Percentiles rank a stretch among this genome's conserved stretches.
Evolutionary conservation across 2,113 vertebrate species (phyloP).

Genomic region (Amphilophus citrinellus): DNA sequence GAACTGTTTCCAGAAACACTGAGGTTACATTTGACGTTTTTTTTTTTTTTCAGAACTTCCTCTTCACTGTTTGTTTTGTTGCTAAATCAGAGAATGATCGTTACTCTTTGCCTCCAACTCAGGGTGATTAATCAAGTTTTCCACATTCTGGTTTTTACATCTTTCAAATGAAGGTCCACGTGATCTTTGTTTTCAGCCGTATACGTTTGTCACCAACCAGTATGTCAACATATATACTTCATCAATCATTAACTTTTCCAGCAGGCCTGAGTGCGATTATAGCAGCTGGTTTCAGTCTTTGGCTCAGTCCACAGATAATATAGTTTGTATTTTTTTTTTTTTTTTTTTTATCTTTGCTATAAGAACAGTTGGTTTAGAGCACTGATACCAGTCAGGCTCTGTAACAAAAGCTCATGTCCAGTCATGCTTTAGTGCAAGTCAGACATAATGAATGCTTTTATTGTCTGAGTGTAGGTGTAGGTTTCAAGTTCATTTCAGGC

Average conservation of each 20-base stretch:
- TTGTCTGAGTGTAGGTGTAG: neutral
- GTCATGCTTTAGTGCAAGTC: neutral
- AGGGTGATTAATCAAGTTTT: neutral
- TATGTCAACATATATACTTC: too few species aligned
- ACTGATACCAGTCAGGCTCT: neutral
- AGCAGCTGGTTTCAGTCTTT: neutral
- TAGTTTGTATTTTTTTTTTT: neutral
- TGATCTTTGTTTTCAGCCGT: neutral
- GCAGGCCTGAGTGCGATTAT: neutral
- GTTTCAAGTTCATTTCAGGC: neutral
- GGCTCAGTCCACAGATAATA: neutral
- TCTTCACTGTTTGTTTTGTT: neutral
- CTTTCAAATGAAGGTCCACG: neutral
- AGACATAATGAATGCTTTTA: neutral
- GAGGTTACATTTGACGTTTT: neutral
- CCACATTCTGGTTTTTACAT: neutral
- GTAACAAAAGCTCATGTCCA: neutral
- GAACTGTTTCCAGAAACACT: neutral
- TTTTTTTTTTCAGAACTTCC: slow-evolving; percentile 5
- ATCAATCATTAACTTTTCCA: neutral
- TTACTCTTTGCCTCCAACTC: neutral
- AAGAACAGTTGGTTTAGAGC: neutral
- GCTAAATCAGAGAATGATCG: neutral
- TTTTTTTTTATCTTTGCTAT: neutral
- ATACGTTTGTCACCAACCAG: neutral